These are phyloP conservation scores for Lobophora halterata DNA, from an alignment of 2,888 invertebrate species.

Conservation along the genomic window DNA sequence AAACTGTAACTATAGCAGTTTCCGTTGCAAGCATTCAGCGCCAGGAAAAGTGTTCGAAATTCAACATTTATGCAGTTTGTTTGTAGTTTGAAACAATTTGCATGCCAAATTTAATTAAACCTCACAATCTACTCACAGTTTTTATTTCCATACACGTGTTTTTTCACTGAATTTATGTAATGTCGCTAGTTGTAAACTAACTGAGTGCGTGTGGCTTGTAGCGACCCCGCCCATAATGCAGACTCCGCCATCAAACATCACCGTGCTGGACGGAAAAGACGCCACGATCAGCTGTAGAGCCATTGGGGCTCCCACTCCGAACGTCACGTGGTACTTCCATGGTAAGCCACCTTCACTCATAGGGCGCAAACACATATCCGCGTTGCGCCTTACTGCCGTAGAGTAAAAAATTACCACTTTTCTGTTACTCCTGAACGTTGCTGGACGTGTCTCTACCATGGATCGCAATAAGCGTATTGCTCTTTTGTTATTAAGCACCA, in stretches of 20 bases:
- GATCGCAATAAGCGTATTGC: no score
- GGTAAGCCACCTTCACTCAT: constrained; percentile 85
- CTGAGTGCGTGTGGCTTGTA: constrained; percentile 79
- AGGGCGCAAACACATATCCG: no score
- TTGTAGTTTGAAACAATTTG: constrained; percentile 1
- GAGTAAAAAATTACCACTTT: no score
- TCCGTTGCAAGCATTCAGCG: not conserved
- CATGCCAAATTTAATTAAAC: constrained; percentile 7
- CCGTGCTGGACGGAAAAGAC: constrained; percentile 96
- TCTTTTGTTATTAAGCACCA: no score
- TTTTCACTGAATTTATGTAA: no score
- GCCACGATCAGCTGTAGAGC: constrained; percentile 93
- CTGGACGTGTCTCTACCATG: no score
- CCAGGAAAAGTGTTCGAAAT: no score
- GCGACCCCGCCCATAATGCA: constrained; percentile 95
- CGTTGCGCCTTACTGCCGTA: no score
- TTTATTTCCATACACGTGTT: constrained; percentile 15
- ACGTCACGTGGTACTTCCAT: constrained; percentile 94
- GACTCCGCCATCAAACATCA: constrained; percentile 90
- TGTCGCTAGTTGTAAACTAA: constrained; percentile 47
- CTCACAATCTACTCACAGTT: constrained; percentile 1
- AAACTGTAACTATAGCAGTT: not conserved
- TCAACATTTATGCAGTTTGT: not conserved
- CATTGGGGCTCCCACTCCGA: constrained; percentile 94
- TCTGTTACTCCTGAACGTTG: no score